Base-by-base conservation (phyloP, 2,797 vertebrate species). In the Chelon labrosus region DNA sequence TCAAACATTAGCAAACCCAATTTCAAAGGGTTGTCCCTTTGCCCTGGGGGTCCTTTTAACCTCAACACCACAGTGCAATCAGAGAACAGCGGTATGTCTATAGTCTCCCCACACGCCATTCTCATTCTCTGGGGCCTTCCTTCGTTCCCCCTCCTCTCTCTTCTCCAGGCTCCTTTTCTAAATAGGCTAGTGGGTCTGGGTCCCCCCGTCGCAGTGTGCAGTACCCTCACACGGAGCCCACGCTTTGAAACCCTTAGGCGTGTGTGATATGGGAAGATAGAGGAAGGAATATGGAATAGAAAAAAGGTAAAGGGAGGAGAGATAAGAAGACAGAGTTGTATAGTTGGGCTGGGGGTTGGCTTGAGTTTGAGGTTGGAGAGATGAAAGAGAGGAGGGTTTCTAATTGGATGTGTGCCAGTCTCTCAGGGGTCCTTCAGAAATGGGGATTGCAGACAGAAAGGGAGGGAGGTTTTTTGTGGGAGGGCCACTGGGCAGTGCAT, bases 381-480 rank as follows among this genome's bases (percentile, higher is more conserved):
- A 57, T 56, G 20, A 54, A 76, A 50, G 31, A 74, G 70, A 66
- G 72, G 72, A 73, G 83, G 80, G 80, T 56, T 61, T 84, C 79
- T 88, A 84, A 83, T 82, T 93, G 92, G 87, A 84, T 85, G 16
- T 68, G 69, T 83, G 86, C 88, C 89, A 77, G 72, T 70, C 83
- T 85, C 83, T 82, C 75, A 63, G 79, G 73, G 86, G 83, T 85
- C 75, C 83, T 89, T 83, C 71, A 90, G 71, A 87, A 85, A 84
- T 49, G 37, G 74, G 67, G 69, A 58, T 52, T 61, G 61, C 51
- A 86, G 57, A 58, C 42, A 49, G 58, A 65, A 64, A 57, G 53
- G 47, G 57, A 76, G 80, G 61, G 49, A 27, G 46, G 61, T 79
- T 70, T 44, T 65, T 44, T 65, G 27, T 54, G 53, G 47, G 57